These are phyloP conservation scores for Crocuta crocuta DNA, from an alignment of 2,113 vertebrate genomes.

Conservation along the genomic window DNA sequence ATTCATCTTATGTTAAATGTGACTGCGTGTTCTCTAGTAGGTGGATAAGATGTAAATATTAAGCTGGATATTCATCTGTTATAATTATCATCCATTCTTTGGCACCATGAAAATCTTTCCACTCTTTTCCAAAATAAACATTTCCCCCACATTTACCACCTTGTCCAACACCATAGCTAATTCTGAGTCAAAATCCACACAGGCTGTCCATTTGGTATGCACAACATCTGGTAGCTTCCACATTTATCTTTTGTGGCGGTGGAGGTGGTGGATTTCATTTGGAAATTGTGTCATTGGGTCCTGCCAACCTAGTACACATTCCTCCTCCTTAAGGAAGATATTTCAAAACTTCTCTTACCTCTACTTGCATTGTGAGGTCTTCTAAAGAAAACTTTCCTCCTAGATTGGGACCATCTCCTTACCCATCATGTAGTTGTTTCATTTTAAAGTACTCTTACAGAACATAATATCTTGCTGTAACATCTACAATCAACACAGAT, in stretches of 20 bases:
- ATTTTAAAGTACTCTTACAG: conserved; percentile 59
- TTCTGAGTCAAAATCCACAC: conserved; percentile 66
- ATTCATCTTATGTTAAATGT: not conserved
- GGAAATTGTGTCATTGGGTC: conserved; percentile 52
- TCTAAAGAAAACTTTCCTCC: conserved; percentile 58
- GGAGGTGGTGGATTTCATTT: conserved; percentile 45
- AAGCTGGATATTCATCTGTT: not conserved
- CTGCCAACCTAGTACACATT: not conserved
- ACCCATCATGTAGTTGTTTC: conserved; percentile 42
- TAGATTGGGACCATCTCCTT: not conserved
- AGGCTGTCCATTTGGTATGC: conserved; percentile 45
- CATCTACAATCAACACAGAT: conserved; percentile 75
- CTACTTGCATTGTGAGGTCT: not conserved
- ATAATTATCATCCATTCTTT: not conserved
- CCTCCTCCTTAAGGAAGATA: not conserved
- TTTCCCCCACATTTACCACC: not conserved
- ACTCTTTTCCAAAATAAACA: conserved; percentile 48
- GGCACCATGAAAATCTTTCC: conserved; percentile 16
- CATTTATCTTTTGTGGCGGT: conserved; percentile 62
- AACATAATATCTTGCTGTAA: conserved; percentile 65
- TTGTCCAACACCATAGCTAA: conserved; percentile 34
- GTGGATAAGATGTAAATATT: not conserved
- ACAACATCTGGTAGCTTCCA: conserved; percentile 72
- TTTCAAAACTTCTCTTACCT: conserved; percentile 5
- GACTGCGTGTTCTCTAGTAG: not conserved